A percentile compares a stretch with the other conserved stretches of the same genome.
Conservation (phyloP, 2,888 invertebrate species). For the Leptogaster cylindrica region DNA sequence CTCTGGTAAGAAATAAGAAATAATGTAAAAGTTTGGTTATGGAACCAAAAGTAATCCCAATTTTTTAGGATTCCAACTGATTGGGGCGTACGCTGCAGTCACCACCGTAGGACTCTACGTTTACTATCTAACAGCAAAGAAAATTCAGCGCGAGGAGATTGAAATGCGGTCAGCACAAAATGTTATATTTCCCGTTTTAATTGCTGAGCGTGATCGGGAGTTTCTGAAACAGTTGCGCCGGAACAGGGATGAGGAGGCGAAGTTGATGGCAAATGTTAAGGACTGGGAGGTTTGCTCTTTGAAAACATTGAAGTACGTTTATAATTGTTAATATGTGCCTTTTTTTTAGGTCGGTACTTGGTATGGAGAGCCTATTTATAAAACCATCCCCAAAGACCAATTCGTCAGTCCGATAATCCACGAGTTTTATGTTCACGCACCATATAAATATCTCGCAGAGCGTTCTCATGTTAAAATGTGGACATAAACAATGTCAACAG, state of each 20-base stretch:
- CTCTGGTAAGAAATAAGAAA: conserved; percentile 65
- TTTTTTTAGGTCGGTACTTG: conserved; percentile 71
- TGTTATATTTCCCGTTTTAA: conserved; percentile 77
- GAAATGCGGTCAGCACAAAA: conserved; percentile 80
- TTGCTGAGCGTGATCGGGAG: conserved; percentile 85
- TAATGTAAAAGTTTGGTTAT: not conserved
- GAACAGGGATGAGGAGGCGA: conserved; percentile 83
- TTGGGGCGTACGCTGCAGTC: conserved; percentile 68
- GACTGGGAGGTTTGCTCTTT: conserved; percentile 82
- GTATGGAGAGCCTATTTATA: conserved; percentile 83
- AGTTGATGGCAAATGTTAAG: conserved; percentile 87
- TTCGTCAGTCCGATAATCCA: conserved; percentile 69
- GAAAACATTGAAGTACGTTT: not conserved
- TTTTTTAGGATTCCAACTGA: conserved; percentile 67
- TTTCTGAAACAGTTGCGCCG: conserved; percentile 79
- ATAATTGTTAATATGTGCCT: not conserved
- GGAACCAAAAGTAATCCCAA: not conserved
- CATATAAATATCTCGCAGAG: conserved; percentile 64
- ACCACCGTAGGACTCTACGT: conserved; percentile 67
- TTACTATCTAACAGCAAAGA: conserved; percentile 66
- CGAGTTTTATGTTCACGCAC: conserved; percentile 76
- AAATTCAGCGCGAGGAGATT: conserved; percentile 66
- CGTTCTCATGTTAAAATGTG: conserved; percentile 65
- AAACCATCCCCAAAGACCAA: conserved; percentile 69
- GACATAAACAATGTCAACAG: conserved; percentile 61